Evolutionary conservation across 2,888 invertebrate species (phyloP).

Genomic region (Thumatha senex): DNA sequence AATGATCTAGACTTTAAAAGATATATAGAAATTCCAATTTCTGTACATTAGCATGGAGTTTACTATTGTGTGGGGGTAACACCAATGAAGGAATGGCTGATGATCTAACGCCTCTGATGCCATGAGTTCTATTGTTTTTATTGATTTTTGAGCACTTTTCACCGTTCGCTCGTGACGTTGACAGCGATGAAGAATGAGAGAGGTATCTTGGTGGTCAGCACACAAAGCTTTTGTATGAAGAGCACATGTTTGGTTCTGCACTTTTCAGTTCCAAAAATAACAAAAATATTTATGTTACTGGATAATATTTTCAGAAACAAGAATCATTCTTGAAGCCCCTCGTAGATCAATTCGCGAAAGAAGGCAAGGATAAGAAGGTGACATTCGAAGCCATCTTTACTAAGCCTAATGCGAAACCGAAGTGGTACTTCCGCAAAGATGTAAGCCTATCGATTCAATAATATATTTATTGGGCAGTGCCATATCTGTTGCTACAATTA

Average conservation of each 20-base stretch:
- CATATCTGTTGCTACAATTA: background rate
- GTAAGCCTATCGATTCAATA: conserved; percentile 84
- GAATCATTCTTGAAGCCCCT: conserved; percentile 97
- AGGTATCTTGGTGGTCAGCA: conserved; percentile 64
- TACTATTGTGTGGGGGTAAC: conserved; percentile 57
- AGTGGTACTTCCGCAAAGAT: conserved; percentile 96
- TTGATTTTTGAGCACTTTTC: conserved; percentile 64
- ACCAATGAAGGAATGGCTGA: conserved; percentile 65
- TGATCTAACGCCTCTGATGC: conserved; percentile 75
- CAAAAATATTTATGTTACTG: conserved; percentile 28
- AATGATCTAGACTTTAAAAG: conserved; percentile 46
- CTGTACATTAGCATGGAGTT: conserved; percentile 80
- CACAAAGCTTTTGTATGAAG: conserved; percentile 72
- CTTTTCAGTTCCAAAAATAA: conserved; percentile 22
- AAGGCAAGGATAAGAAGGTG: conserved; percentile 98
- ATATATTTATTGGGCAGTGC: no score
- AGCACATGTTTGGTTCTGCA: conserved; percentile 76
- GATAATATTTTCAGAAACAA: conserved; percentile 88
- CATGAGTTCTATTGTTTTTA: conserved; percentile 59
- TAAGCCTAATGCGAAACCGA: conserved; percentile 97
- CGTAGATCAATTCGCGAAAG: conserved; percentile 96
- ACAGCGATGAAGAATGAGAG: conserved; percentile 54
- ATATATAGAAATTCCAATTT: conserved; percentile 67
- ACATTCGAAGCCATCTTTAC: conserved; percentile 97
- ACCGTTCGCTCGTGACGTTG: conserved; percentile 52